Conservation (phyloP, 1,140 invertebrate genomes). For the Apis mellifera region Amel_HAv3.1 CM009932.2:15507001-15507500, state of each 20-base stretch:
- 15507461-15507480: not conserved
- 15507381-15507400: constrained; percentile 21
- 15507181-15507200: constrained; percentile 54
- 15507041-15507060: not conserved
- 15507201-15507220: constrained; percentile 39
- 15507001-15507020: constrained; percentile 56
- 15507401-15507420: not conserved
- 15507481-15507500: no score
- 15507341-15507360: not conserved
- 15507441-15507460: not conserved
- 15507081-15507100: constrained; percentile 58
- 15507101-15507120: constrained; percentile 75
- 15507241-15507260: not conserved
- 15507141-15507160: constrained; percentile 69
- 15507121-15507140: constrained; percentile 68
- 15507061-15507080: constrained; percentile 7
- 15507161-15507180: constrained; percentile 48
- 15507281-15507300: constrained; percentile 70
- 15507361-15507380: constrained; percentile 30
- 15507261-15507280: constrained; percentile 47
- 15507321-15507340: constrained; percentile 2
- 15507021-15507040: not conserved
- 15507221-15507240: not conserved
- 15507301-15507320: constrained; percentile 52
- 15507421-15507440: not conserved